Percentiles rank a stretch among this genome's conserved stretches.
These are phyloP conservation scores for Drosophila pectinifera DNA, from an alignment of 1,140 invertebrate genomes.

Conservation along the genomic window DNA sequence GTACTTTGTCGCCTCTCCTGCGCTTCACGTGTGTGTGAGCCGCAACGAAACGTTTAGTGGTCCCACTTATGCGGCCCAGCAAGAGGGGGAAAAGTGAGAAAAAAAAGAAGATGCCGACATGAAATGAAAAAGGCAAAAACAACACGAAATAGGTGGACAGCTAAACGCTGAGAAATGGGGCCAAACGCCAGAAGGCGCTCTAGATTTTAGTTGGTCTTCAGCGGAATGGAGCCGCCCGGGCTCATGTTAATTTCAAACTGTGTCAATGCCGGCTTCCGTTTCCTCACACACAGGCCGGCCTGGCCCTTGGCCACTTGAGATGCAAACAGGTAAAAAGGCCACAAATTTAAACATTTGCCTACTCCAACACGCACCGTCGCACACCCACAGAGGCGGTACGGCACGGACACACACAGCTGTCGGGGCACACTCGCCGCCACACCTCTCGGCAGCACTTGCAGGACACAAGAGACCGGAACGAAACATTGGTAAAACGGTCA, in stretches of 20 bases:
- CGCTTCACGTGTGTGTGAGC: constrained; percentile 29
- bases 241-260: constrained; percentile 76
- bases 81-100: neutral
- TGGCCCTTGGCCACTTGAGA: constrained; percentile 72
- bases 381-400: too few relatives aligned
- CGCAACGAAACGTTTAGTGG: constrained; percentile 71
- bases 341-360: constrained; percentile 80
- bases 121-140: constrained; percentile 51
- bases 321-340: constrained; percentile 80
- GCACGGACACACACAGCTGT: constrained; percentile 13
- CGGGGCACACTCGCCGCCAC: constrained; percentile 10
- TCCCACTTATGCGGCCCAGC: constrained; percentile 60
- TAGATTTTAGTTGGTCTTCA: constrained; percentile 59
- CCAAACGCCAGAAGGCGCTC: constrained; percentile 64
- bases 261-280: constrained; percentile 81
- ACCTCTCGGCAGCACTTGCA: constrained; percentile 8
- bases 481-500: constrained; percentile 82
- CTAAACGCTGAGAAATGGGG: constrained; percentile 69
- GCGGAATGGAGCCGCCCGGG: constrained; percentile 21
- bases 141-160: constrained; percentile 79
- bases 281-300: constrained; percentile 40
- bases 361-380: constrained; percentile 77
- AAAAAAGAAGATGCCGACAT: constrained; percentile 23
- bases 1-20: constrained; percentile 3
- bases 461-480: constrained; percentile 34